phyloP scores from a whole-genome alignment of 2,797 vertebrate genomes.

The Vultur gryphus region DNA sequence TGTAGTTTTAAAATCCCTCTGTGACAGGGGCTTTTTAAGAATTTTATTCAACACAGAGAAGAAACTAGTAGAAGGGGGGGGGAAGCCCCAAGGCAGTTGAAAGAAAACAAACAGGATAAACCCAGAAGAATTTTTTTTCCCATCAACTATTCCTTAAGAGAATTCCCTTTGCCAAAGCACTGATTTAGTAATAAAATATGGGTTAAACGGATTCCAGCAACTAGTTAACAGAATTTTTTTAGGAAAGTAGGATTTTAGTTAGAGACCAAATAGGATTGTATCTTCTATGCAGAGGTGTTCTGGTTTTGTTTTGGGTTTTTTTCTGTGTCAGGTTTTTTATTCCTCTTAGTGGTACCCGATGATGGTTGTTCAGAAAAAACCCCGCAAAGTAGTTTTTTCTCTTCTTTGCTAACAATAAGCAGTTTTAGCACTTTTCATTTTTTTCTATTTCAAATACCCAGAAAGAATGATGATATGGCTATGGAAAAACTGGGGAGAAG shows the following conservation, averaged over 20 bases:
- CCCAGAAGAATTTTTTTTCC: neutral
- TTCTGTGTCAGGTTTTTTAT: neutral
- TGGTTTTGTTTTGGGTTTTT: neutral
- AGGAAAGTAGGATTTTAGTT: neutral
- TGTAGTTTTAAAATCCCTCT: neutral
- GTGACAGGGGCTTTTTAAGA: neutral
- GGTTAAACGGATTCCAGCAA: neutral
- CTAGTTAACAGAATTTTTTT: neutral
- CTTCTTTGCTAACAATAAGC: neutral
- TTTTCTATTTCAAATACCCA: neutral
- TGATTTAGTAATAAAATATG: neutral
- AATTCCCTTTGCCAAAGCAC: neutral
- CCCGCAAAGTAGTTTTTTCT: fast-evolving
- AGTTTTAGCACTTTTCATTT: neutral
- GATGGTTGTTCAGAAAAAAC: neutral
- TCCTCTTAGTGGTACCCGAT: neutral
- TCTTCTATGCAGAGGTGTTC: neutral
- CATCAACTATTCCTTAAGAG: neutral
- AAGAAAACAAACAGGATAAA: neutral
- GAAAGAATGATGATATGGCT: neutral
- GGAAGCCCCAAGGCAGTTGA: neutral
- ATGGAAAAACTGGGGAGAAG: neutral
- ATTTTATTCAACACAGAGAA: neutral
- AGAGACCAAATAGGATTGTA: neutral
- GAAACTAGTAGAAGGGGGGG: neutral